Evolutionary conservation across 2,888 invertebrate genomes (phyloP).

Genomic region (Pterostichus madidus): DNA sequence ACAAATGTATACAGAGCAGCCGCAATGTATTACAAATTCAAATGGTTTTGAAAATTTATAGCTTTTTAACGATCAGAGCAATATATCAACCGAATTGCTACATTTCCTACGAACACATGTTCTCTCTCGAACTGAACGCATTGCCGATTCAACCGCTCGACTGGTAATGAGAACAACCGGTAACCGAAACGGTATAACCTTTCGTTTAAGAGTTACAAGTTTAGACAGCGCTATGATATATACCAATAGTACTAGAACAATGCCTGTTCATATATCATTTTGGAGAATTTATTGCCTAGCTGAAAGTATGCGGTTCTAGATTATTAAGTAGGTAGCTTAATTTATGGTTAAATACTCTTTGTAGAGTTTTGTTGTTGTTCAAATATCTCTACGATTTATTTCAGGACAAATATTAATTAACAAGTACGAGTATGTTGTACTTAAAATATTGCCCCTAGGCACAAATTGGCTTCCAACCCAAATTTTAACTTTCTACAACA

Average conservation of each 20-base stretch:
- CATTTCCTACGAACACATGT: constrained; percentile 43
- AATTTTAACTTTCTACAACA: not conserved
- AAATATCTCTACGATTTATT: not conserved
- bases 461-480: too few relatives aligned
- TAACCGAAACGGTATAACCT: constrained; percentile 34
- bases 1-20: too few relatives aligned
- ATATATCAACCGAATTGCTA: constrained; percentile 21
- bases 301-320: constrained; percentile 40
- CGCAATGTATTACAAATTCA: constrained; percentile 20
- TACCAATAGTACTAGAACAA: constrained; percentile 44
- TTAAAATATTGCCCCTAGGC: not conserved
- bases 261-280: constrained; percentile 49
- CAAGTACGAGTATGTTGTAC: not conserved
- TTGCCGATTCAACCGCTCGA: not conserved
- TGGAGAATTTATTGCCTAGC: constrained; percentile 35
- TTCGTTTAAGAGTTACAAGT: constrained; percentile 47
- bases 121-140: not conserved
- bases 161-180: constrained; percentile 44
- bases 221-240: constrained; percentile 42
- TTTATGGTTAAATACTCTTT: constrained; percentile 30
- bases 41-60: constrained; percentile 34
- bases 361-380: not conserved
- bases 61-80: constrained; percentile 40
- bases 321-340: constrained; percentile 47
- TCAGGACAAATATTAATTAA: not conserved